phyloP scores from a whole-genome alignment of 2,888 invertebrate genomes.

The Smittia aterrima region DNA sequence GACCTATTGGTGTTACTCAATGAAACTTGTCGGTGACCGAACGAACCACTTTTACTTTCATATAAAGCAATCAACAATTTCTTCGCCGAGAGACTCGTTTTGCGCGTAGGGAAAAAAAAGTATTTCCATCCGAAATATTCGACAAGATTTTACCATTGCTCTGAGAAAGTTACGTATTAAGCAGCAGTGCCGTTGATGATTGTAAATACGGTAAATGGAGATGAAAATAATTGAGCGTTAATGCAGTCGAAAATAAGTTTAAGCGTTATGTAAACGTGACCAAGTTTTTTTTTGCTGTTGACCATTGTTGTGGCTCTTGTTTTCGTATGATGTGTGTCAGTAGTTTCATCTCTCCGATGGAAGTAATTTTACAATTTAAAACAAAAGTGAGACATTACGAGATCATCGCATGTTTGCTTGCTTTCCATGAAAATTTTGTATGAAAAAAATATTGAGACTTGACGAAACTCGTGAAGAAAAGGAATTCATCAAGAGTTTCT shows the following conservation, averaged over 20 bases:
- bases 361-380: too few relatives aligned
- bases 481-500: too few relatives aligned
- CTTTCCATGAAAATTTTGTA: too few relatives aligned
- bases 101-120: too few relatives aligned
- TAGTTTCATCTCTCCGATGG: background rate
- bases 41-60: too few relatives aligned
- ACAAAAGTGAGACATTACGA: too few relatives aligned
- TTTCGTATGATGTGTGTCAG: background rate
- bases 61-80: background rate
- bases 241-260: background rate
- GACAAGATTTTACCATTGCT: background rate
- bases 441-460: too few relatives aligned
- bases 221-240: background rate
- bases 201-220: background rate
- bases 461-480: too few relatives aligned
- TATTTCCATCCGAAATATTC: background rate
- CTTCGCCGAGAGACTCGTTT: too few relatives aligned
- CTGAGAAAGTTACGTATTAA: background rate
- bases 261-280: background rate
- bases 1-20: too few relatives aligned
- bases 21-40: too few relatives aligned
- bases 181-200: background rate
- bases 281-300: background rate
- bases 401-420: too few relatives aligned
- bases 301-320: background rate